phyloP scores from a whole-genome alignment of 2,113 vertebrate species.

The Protomyctophum bolini region DNA sequence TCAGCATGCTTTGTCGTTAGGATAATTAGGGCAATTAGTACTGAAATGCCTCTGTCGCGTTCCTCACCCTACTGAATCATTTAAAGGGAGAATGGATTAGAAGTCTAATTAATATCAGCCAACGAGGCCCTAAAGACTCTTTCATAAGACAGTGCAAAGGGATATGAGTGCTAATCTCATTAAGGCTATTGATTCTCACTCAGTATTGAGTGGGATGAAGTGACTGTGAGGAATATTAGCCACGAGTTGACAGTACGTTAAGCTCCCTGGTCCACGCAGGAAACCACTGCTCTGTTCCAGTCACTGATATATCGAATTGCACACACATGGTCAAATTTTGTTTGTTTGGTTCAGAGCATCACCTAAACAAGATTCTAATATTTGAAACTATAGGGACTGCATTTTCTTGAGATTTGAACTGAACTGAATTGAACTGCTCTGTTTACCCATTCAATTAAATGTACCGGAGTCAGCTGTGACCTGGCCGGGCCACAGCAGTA shows the following conservation, averaged over 20 bases:
- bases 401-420: background rate
- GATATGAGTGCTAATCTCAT: constrained; percentile 69
- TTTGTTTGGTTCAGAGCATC: too few species aligned
- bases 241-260: constrained; percentile 16
- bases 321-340: too few species aligned
- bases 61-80: constrained; percentile 39
- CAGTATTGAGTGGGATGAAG: constrained; percentile 55
- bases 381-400: too few species aligned
- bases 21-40: constrained; percentile 70
- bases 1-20: constrained; percentile 51
- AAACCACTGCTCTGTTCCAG: too few species aligned
- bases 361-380: too few species aligned
- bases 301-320: too few species aligned
- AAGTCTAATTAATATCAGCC: constrained; percentile 68
- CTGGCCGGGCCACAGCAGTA: background rate
- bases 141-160: constrained; percentile 64
- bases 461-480: constrained; percentile 36
- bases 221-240: constrained; percentile 50
- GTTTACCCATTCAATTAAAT: constrained; percentile 20
- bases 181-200: constrained; percentile 69
- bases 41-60: constrained; percentile 37
- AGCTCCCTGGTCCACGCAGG: too few species aligned
- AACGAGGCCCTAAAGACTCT: constrained; percentile 61
- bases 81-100: constrained; percentile 68
- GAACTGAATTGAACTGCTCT: constrained; percentile 1